phyloP scores from a whole-genome alignment of 2,113 vertebrate species.

The Noturus placidus region DNA sequence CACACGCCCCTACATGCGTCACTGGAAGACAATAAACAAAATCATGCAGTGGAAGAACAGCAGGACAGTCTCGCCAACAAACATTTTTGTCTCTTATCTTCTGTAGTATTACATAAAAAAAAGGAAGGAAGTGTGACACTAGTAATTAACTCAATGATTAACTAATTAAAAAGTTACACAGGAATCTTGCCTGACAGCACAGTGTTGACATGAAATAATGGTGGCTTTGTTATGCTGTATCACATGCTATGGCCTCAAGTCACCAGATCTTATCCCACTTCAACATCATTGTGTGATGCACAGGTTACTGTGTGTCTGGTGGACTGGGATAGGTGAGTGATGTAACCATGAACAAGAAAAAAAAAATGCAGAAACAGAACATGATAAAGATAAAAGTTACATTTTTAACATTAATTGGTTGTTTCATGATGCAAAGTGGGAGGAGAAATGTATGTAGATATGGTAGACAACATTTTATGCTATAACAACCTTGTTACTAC shows the following conservation, averaged over 20 bases:
- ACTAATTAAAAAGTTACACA: neutral
- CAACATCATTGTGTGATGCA: neutral
- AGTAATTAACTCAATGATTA: neutral
- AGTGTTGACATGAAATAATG: neutral
- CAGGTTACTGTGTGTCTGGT: neutral
- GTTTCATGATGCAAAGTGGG: neutral
- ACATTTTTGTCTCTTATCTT: neutral
- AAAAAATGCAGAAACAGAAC: neutral
- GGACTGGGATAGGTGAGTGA: neutral
- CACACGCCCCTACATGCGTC: neutral
- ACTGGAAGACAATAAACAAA: neutral
- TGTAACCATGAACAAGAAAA: neutral
- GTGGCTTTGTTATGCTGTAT: neutral
- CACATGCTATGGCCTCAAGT: neutral
- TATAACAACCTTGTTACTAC: neutral
- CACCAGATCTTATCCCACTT: neutral
- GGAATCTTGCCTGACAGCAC: neutral
- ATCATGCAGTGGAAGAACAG: neutral
- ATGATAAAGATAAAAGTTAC: neutral
- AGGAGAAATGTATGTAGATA: neutral
- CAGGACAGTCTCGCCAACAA: neutral
- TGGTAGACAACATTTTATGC: neutral
- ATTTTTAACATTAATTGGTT: neutral
- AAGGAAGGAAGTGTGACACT: neutral
- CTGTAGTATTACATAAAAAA: neutral